Conservation (phyloP, 1,140 invertebrate species). For the Calephelis nemesis region DNA sequence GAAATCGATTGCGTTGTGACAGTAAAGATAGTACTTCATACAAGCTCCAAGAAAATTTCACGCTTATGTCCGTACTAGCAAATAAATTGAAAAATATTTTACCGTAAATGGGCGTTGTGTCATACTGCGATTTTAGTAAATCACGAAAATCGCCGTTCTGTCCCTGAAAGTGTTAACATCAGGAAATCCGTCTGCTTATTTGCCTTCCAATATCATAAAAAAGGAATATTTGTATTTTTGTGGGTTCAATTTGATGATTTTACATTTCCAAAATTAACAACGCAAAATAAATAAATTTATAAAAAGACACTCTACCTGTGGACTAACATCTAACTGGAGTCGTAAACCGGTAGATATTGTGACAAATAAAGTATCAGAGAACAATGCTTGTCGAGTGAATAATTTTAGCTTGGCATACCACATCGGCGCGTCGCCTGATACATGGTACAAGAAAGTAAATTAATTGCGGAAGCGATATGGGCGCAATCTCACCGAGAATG, state of each 20-base stretch:
- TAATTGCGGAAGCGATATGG: slow-evolving; percentile 36
- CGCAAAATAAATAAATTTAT: background rate
- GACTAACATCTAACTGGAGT: slow-evolving; percentile 26
- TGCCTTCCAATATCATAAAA: too few relatives aligned
- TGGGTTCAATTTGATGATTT: background rate
- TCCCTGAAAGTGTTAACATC: too few relatives aligned
- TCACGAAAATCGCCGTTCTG: too few relatives aligned
- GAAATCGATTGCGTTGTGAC: too few relatives aligned
- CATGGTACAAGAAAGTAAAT: slow-evolving; percentile 36
- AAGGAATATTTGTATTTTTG: too few relatives aligned
- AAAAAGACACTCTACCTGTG: background rate
- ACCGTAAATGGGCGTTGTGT: too few relatives aligned
- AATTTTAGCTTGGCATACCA: slow-evolving; percentile 61
- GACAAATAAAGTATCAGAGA: slow-evolving; percentile 68
- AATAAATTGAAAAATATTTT: too few relatives aligned
- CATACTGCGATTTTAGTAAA: too few relatives aligned
- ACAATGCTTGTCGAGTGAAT: slow-evolving; percentile 66
- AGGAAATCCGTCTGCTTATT: too few relatives aligned
- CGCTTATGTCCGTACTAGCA: too few relatives aligned
- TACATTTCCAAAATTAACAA: background rate
- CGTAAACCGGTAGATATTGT: slow-evolving; percentile 31
- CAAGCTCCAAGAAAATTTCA: too few relatives aligned
- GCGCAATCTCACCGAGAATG: slow-evolving; percentile 31
- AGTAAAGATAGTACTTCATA: too few relatives aligned
- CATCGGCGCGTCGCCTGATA: slow-evolving; percentile 46